Conservation (phyloP, 2,888 invertebrate genomes). For the Epsilonema sp. region DNA sequence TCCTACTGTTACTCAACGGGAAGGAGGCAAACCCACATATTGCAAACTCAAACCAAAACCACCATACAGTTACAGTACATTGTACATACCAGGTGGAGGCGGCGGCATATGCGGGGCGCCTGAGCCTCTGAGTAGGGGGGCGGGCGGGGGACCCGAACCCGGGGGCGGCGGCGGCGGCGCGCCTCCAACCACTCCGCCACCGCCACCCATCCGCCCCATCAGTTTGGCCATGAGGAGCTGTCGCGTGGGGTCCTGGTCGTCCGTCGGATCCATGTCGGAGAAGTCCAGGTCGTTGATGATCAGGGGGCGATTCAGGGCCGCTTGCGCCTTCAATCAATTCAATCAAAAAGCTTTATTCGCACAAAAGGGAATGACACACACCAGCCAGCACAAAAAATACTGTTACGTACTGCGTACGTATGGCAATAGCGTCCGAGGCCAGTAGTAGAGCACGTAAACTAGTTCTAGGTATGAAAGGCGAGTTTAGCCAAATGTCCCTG, state of each 20-base stretch:
- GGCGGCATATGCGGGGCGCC: conserved; percentile 31
- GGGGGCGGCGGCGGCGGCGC: conserved; percentile 22
- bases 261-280: conserved; percentile 75
- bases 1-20: too few relatives aligned
- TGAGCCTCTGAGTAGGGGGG: conserved; percentile 10
- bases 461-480: too few relatives aligned
- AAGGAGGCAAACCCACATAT: too few relatives aligned
- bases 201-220: not conserved
- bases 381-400: not conserved
- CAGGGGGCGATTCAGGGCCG: conserved; percentile 37
- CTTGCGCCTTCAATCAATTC: conserved; percentile 18
- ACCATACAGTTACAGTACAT: too few relatives aligned
- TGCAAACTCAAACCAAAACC: too few relatives aligned
- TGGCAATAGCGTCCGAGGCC: too few relatives aligned
- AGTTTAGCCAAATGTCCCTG: too few relatives aligned
- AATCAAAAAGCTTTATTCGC: too few relatives aligned
- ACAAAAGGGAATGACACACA: too few relatives aligned
- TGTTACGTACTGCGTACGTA: too few relatives aligned
- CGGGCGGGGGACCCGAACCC: conserved; percentile 15
- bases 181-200: conserved; percentile 20
- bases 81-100: conserved; percentile 14
- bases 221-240: too few relatives aligned
- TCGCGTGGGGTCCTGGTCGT: conserved; percentile 40
- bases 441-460: too few relatives aligned
- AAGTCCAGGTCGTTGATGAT: conserved; percentile 83